Base-by-base conservation (phyloP, 53 echinoderm and acorn worm genomes). In the Luidia sarsii region DNA sequence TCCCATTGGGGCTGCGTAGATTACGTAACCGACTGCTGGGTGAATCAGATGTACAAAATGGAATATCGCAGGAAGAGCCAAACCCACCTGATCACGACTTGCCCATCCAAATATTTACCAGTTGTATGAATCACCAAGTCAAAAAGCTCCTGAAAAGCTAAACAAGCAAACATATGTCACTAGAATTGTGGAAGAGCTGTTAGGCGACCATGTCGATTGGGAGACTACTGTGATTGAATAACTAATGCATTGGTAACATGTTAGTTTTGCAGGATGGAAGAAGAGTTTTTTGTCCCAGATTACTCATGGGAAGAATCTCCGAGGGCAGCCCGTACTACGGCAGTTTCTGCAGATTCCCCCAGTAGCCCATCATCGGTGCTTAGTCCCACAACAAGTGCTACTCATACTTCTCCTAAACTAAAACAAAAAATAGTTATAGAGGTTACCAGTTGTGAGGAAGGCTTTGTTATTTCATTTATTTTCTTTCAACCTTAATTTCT, bases 241-340 rank as follows among this genome's bases (percentile, higher is more conserved):
- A 39, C 23, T 22, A 64, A 37, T 29, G 22, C 39, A 35, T 21
- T n/a, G 22, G n/a, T n/a, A n/a, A n/a, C n/a, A 39, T 65, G 23
- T 9, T 38, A 64, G 38, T 64, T 36, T 64, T 36, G n/a, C 38
- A 64, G 38, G 65, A 64, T 64, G 65, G 65, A 64, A 19, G 65
- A 64, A 64, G 21, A 64, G 33, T 29, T 64, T 1, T 64, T 64
- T 20, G 39, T 19, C 10, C 39, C 65, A 0, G 65, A 64, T 38
- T 64, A 64, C 22, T 22, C 65, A 0, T 36, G 65, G 39, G 65
- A 64, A 37, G 65, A 54, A 21, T 54, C 54, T 6, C 54, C 54
- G 25, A 54, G 22, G 19, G 49, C 49, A 49, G 49, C n/a, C n/a
- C n/a, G n/a, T n/a, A n/a, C n/a, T n/a, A n/a, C n/a, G n/a, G n/a